These are phyloP conservation scores for Caloenas nicobarica DNA, from an alignment of 2,113 vertebrate genomes.

Conservation along the genomic window DNA sequence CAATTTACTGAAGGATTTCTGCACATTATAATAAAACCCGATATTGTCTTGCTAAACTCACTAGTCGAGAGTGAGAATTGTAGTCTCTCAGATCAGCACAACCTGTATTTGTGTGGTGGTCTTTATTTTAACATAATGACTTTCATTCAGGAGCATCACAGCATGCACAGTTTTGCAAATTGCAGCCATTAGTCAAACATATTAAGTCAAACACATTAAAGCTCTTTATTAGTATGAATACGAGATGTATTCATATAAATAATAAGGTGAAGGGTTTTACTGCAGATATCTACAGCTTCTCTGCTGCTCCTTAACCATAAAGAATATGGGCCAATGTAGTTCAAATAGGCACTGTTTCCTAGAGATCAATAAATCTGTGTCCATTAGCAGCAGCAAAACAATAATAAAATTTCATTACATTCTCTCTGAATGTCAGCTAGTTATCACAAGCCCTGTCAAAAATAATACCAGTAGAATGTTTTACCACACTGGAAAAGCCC, in stretches of 20 bases:
- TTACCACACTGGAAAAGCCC: slow-evolving; percentile 23
- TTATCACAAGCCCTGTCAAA: neutral
- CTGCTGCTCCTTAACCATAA: neutral
- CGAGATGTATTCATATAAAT: neutral
- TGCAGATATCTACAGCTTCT: neutral
- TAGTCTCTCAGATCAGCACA: neutral
- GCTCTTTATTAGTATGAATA: neutral
- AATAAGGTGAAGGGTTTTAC: neutral
- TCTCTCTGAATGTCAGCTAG: neutral
- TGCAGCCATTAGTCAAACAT: neutral
- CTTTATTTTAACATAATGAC: neutral
- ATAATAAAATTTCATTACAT: neutral
- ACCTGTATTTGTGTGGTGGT: neutral
- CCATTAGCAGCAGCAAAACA: neutral
- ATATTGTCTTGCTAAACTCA: neutral
- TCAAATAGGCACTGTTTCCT: neutral
- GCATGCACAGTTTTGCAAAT: neutral
- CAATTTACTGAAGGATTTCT: neutral
- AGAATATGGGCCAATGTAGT: neutral
- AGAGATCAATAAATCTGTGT: neutral
- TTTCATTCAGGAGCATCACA: neutral
- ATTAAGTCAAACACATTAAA: neutral
- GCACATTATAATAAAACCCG: neutral
- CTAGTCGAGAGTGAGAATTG: neutral
- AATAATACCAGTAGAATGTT: neutral